These are phyloP conservation scores for Manis pentadactyla DNA, from an alignment of 2,797 vertebrate genomes.

Conservation along the genomic window DNA sequence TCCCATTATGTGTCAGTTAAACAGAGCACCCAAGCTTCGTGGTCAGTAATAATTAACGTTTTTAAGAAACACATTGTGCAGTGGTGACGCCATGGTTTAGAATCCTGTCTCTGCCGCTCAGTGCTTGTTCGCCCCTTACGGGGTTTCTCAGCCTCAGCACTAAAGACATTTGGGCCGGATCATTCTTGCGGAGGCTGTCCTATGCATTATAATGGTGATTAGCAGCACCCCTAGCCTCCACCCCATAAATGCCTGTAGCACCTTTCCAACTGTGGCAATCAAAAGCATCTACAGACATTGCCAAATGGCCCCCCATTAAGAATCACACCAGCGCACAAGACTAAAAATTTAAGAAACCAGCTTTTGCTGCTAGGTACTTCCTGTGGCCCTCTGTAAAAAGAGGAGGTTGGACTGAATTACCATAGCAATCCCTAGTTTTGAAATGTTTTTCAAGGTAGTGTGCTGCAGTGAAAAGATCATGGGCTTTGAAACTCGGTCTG, in stretches of 20 bases:
- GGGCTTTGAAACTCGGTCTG: background rate
- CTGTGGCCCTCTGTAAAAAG: background rate
- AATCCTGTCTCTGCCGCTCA: background rate
- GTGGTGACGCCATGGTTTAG: background rate
- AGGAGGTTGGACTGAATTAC: background rate
- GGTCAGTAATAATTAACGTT: background rate
- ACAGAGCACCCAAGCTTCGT: background rate
- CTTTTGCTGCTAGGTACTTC: background rate
- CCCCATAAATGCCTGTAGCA: background rate
- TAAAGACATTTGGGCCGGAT: background rate
- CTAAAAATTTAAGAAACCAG: background rate
- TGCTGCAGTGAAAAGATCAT: background rate
- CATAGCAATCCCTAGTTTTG: background rate
- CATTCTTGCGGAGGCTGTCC: rapidly evolving
- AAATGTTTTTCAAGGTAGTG: background rate
- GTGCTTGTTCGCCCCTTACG: no score
- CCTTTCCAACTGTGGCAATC: background rate
- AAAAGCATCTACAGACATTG: background rate
- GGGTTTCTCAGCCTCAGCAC: background rate
- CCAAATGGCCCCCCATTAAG: background rate
- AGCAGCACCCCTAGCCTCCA: background rate
- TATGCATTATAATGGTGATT: rapidly evolving
- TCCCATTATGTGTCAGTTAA: background rate
- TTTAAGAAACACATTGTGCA: background rate
- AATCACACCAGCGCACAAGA: rapidly evolving